Evolutionary conservation across 2,888 invertebrate species (phyloP), one percentile per base, ranked within the genome.

Genomic region (Therioaphis trifolii): DNA sequence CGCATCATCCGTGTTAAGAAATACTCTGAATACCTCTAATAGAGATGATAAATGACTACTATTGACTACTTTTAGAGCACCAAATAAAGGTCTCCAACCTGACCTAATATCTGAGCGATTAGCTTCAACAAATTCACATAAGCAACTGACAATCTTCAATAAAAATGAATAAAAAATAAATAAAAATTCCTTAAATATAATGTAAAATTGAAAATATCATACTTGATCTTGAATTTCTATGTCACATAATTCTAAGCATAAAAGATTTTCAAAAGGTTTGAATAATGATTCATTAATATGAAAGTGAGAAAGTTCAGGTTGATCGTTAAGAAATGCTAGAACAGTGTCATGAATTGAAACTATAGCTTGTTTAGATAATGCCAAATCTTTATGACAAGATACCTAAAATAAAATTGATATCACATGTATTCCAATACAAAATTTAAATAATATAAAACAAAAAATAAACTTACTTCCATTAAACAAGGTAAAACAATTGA

Each of bases 71-170:
- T 97, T 92, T 66, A 99, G 89, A 0, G 98, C 97, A 15, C 97
- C 97, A 88, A 99, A 99, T 1, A 99, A 90, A 0, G 98, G 96
- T 79, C 98, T 91, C 98, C 98, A 99, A 0, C 98, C 98, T 0
- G 97, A 97, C 86, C 95, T 92, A 63, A 98, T 96, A 90, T 98
- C 97, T 85, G 94, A 94, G 87, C 96, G 92, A 88, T 96, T 97
- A 0, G 96, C 96, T 89, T 98, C 97, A 0, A 99, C 98, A 87
- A 98, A 96, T 89, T 97, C 97, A 88, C 97, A 97, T 72, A 98
- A 93, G 87, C 96, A 97, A 80, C 96, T 95, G 68, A 98, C 96
- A 87, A 99, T 96, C 94, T 96, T 68, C 35, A 35, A 77, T 49
- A 71, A 78, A 71, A 71, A 21, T 24, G 4, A 55, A 69, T 43